Percentiles rank a stretch among this genome's conserved stretches.
These are phyloP conservation scores for Anthrax anthrax DNA, from an alignment of 2,888 invertebrate genomes.

Conservation along the genomic window DNA sequence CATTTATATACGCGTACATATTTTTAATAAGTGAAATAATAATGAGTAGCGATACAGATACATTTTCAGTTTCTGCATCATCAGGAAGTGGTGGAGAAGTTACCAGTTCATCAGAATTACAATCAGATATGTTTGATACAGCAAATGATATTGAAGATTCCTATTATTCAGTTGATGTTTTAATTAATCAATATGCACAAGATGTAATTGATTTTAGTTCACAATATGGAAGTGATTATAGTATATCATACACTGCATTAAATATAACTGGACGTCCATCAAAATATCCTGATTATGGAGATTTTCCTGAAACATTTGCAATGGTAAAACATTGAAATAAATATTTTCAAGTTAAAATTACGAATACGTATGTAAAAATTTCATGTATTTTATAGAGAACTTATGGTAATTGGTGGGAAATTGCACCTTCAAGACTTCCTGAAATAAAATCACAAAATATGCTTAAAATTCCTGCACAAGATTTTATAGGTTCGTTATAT, in stretches of 20 bases:
- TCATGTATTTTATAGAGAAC: constrained; percentile 44
- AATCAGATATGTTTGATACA: constrained; percentile 10
- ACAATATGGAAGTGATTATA: constrained; percentile 76
- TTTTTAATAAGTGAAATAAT: no score
- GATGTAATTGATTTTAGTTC: constrained; percentile 74
- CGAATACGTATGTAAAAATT: not conserved
- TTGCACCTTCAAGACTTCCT: constrained; percentile 53
- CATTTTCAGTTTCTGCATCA: constrained; percentile 1
- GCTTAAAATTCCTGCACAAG: constrained; percentile 51
- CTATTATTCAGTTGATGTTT: constrained; percentile 13
- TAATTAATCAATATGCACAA: constrained; percentile 60
- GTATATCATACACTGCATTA: constrained; percentile 75
- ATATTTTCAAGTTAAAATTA: not conserved
- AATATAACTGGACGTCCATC: constrained; percentile 74
- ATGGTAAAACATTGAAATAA: constrained; percentile 42
- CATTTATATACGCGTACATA: no score
- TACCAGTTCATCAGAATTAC: constrained; percentile 8
- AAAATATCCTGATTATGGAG: constrained; percentile 80
- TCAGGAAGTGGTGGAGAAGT: constrained; percentile 5
- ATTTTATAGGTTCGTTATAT: constrained; percentile 53
- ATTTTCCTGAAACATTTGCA: constrained; percentile 79
- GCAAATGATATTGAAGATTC: constrained; percentile 8
- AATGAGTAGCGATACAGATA: constrained; percentile 5
- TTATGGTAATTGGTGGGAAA: constrained; percentile 74
- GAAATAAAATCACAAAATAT: constrained; percentile 64